Base-by-base conservation (phyloP, 2,113 vertebrate genomes). In the Lagenorhynchus albirostris region DNA sequence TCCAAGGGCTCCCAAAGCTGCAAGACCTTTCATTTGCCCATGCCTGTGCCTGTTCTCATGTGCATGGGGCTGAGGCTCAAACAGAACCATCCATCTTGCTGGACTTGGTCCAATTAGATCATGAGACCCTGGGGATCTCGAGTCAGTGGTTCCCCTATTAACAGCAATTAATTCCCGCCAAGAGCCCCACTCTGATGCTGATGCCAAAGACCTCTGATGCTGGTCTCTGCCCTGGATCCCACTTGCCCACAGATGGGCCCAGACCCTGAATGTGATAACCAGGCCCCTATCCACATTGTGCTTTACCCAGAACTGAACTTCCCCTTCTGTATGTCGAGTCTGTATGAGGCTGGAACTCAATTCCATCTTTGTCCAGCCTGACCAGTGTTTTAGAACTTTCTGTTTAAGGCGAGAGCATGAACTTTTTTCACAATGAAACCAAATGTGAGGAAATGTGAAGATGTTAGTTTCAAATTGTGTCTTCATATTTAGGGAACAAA, bases 361-460 rank as follows among this genome's bases (percentile, higher is more conserved):
- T 58, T 33, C 20, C n/a, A 41, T 44, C 29, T 90, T 68, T 55
- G 10, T 67, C 23, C 29, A 85, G 38, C 5, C 58, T 44, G 33
- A 18, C 11, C 31, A 65, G 6, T n/a, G 18, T 68, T 77, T 55
- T 29, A n/a, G 70, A 77, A 58, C 44, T 80, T 94, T 88, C 60
- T 29, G n/a, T 71, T 83, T 60, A 73, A 55, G n/a, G 15, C 4
- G 38, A 68, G 26, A 79, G 2, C 41, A 11, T 70, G 31, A 53
- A 9, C 68, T 79, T 20, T 25, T 91, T 81, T 92, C 65, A 85
- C 58, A 80, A 8, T 23, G 88, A 97, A 94, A 96, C 84, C 33
- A 26, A 70, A 20, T n/a, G 76, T 87, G 92, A 92, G 80, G 89
- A 96, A 94, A 63, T 44, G 62, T 44, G 85, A 91, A 62, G 58